A percentile compares a stretch with the other conserved stretches of the same genome.
Evolutionary conservation across 2,888 invertebrate species (phyloP).

Genomic region (Phaonia tiefii): DNA sequence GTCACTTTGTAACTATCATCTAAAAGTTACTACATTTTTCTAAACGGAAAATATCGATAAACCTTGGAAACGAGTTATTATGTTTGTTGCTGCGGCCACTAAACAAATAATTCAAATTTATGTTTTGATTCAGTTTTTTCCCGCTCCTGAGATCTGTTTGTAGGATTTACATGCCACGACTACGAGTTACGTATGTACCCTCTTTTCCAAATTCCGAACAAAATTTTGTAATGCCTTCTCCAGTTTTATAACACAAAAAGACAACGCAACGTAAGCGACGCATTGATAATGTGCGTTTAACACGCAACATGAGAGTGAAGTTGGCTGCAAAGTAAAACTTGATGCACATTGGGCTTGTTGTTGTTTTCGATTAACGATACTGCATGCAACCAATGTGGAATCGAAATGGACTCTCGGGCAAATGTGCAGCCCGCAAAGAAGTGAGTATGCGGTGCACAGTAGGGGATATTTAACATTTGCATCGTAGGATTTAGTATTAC

Average conservation of each 20-base stretch:
- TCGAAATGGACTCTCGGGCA: background rate
- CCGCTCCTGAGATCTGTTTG: background rate
- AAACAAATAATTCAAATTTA: background rate
- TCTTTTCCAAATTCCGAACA: background rate
- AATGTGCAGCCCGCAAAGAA: background rate
- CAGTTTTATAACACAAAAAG: background rate
- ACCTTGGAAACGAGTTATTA: conserved; percentile 6
- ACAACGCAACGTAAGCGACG: conserved; percentile 32
- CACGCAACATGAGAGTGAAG: conserved; percentile 54
- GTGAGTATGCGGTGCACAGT: background rate
- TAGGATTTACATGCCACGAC: conserved; percentile 19
- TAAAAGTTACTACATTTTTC: conserved; percentile 1
- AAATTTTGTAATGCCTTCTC: background rate
- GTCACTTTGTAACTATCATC: background rate
- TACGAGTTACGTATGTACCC: background rate
- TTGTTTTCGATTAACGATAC: background rate
- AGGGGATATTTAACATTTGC: too few relatives aligned
- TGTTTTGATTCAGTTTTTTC: background rate
- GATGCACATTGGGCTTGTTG: conserved; percentile 15
- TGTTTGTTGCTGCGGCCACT: background rate
- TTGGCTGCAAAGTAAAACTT: conserved; percentile 30
- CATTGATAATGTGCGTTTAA: conserved; percentile 64
- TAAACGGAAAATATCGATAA: conserved; percentile 28
- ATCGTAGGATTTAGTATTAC: too few relatives aligned
- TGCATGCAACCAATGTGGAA: conserved; percentile 11